These are phyloP conservation scores for Gryllus bimaculatus DNA, from an alignment of 1,140 invertebrate genomes.

Conservation along the genomic window DNA sequence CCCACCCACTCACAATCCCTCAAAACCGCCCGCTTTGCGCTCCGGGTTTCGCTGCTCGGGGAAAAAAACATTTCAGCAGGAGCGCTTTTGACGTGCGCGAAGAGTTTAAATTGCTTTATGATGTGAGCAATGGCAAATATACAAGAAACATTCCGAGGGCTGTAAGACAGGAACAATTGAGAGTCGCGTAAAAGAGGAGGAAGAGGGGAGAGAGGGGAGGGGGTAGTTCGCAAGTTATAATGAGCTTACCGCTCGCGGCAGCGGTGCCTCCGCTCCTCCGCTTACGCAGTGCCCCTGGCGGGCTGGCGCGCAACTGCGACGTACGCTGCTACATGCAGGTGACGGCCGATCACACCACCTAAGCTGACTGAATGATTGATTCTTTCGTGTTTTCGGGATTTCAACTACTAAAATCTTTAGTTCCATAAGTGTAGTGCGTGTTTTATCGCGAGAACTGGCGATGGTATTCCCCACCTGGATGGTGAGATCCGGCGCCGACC, in stretches of 20 bases:
- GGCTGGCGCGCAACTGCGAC: no score
- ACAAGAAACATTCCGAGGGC: background rate
- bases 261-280: background rate
- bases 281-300: background rate
- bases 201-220: background rate
- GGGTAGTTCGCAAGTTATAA: background rate
- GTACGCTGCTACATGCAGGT: no score
- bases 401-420: no score
- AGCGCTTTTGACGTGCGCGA: background rate
- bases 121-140: background rate
- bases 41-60: background rate
- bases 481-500: no score
- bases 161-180: background rate
- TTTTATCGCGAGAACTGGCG: no score
- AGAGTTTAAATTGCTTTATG: constrained; percentile 1
- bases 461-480: no score
- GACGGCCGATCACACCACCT: background rate
- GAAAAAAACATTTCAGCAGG: background rate
- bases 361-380: no score
- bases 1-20: background rate
- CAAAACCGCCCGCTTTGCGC: background rate
- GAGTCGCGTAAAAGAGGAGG: background rate
- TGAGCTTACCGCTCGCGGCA: background rate
- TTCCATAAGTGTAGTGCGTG: no score
- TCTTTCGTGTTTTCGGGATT: no score